A percentile compares a stretch with the other conserved stretches of the same genome.
These are phyloP conservation scores for Heliconius melpomene DNA, from an alignment of 1,140 invertebrate genomes.

Conservation along the genomic window DNA sequence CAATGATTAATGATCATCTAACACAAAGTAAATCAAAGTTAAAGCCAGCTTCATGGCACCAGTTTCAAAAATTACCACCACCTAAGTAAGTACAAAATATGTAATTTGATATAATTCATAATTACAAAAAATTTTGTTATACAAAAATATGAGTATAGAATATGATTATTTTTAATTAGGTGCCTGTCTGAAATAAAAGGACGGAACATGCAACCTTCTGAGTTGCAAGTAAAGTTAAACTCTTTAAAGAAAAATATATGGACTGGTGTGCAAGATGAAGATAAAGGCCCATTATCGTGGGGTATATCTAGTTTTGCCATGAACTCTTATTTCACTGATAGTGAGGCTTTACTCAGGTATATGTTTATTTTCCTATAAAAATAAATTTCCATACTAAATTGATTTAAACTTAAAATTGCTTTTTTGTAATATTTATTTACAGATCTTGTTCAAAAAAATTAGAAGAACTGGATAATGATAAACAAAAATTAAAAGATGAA, in stretches of 20 bases:
- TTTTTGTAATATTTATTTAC: neutral
- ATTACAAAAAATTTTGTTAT: neutral
- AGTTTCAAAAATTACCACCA: constrained; percentile 74
- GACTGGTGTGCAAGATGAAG: constrained; percentile 79
- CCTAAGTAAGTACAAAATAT: constrained; percentile 61
- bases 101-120: neutral
- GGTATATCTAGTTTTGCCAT: constrained; percentile 81
- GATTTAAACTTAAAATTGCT: neutral
- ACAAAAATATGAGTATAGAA: constrained; percentile 28
- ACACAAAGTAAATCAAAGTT: constrained; percentile 62
- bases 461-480: constrained; percentile 76
- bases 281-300: constrained; percentile 83
- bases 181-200: constrained; percentile 68
- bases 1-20: constrained; percentile 72
- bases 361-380: neutral
- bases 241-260: constrained; percentile 82
- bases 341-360: constrained; percentile 80
- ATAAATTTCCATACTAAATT: neutral
- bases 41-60: constrained; percentile 72
- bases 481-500: constrained; percentile 70
- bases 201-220: constrained; percentile 71
- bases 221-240: constrained; percentile 82
- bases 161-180: constrained; percentile 45
- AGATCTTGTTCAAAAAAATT: constrained; percentile 82
- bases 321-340: constrained; percentile 80